A percentile compares a stretch with the other conserved stretches of the same genome.
Conservation (phyloP, 2,113 vertebrate species). For the Balaenoptera acutorostrata region DNA sequence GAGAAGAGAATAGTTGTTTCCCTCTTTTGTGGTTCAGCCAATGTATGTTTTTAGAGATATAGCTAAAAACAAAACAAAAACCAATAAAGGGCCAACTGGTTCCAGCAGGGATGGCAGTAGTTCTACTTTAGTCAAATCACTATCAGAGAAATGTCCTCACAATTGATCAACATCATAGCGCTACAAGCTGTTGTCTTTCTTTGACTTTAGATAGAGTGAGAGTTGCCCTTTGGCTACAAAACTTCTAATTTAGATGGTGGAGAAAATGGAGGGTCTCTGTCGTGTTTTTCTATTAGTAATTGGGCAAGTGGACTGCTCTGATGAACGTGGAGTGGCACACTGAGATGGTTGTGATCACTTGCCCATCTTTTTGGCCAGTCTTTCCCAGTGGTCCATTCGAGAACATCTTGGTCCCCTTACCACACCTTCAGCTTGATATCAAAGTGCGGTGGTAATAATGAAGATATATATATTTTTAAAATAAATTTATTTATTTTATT, state of each 20-base stretch:
- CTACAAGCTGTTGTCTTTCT: not conserved
- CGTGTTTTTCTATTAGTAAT: not conserved
- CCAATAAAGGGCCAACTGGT: not conserved
- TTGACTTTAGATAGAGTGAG: not conserved
- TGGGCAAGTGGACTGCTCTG: not conserved
- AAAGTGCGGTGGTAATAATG: not conserved
- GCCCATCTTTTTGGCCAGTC: not conserved
- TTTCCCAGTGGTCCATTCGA: not conserved
- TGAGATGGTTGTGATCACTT: not conserved
- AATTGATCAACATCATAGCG: not conserved
- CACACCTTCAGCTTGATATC: not conserved
- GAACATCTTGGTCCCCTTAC: not conserved
- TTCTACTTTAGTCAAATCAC: not conserved
- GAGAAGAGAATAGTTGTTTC: slow-evolving; percentile 12
- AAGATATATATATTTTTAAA: not conserved
- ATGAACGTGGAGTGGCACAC: not conserved
- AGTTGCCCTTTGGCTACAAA: not conserved
- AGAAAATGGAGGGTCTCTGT: not conserved
- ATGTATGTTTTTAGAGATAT: not conserved
- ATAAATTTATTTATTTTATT: too few species aligned
- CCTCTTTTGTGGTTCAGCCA: not conserved
- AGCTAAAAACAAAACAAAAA: not conserved
- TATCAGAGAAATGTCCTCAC: not conserved
- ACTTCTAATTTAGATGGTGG: not conserved
- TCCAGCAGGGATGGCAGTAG: not conserved